Evolutionary conservation across 2,888 invertebrate species (phyloP).

Genomic region (Omphaloscelis lunosa): DNA sequence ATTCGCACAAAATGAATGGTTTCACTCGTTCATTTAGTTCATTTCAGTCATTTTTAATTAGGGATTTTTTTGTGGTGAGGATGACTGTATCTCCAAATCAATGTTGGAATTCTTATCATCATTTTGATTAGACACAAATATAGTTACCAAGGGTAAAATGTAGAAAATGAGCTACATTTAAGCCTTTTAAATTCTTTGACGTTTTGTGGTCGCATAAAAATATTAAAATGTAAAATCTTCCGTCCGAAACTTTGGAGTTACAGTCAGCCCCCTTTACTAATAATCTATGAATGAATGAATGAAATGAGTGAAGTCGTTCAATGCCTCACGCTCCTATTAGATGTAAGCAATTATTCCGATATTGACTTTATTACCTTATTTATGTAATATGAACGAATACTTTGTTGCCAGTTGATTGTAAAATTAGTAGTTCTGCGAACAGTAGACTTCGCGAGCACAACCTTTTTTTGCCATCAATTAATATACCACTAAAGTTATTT

Average conservation of each 20-base stretch:
- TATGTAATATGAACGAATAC: constrained; percentile 9
- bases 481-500: too few relatives aligned
- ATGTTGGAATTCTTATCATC: constrained; percentile 24
- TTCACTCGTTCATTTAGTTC: constrained; percentile 57
- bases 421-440: too few relatives aligned
- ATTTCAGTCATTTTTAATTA: neutral
- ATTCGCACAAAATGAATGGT: constrained; percentile 54
- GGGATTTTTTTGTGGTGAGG: neutral
- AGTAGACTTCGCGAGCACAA: too few relatives aligned
- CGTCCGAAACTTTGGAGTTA: constrained; percentile 26
- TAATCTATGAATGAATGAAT: constrained; percentile 34
- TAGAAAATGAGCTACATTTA: constrained; percentile 51
- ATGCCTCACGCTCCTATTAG: constrained; percentile 58
- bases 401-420: neutral
- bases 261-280: neutral
- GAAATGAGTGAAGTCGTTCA: constrained; percentile 41
- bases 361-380: constrained; percentile 60
- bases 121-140: constrained; percentile 22
- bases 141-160: constrained; percentile 17
- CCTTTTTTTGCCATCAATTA: too few relatives aligned
- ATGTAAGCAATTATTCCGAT: constrained; percentile 58
- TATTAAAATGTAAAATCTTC: constrained; percentile 10
- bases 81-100: constrained; percentile 17
- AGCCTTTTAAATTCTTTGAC: neutral
- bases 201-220: neutral